A percentile compares a stretch with the other conserved stretches of the same genome.
These are phyloP conservation scores for Enteromius mattozi DNA, from an alignment of 2,797 vertebrate species.

Conservation along the genomic window DNA sequence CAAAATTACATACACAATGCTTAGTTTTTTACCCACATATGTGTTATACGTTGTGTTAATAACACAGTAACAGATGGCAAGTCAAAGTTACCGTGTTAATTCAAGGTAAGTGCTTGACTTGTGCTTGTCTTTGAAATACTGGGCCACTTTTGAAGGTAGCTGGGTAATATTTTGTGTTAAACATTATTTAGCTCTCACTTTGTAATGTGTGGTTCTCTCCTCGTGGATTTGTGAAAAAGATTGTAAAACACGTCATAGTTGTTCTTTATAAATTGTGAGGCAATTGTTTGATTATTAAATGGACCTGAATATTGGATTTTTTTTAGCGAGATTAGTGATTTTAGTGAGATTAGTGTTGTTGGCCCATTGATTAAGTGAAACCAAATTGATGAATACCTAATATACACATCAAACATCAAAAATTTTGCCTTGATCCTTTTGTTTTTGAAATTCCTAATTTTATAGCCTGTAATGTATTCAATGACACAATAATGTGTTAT, in stretches of 20 bases:
- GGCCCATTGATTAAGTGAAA: background rate
- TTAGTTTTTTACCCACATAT: background rate
- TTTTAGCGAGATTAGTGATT: too few species aligned
- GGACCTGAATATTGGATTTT: background rate
- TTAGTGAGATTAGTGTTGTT: background rate
- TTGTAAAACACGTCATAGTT: too few species aligned
- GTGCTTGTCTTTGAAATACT: background rate
- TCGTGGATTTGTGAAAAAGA: background rate
- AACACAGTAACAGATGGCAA: background rate
- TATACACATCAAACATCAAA: background rate
- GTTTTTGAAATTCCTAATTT: too few species aligned
- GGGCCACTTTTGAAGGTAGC: background rate
- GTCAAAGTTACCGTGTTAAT: background rate
- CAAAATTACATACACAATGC: background rate
- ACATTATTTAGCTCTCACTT: background rate
- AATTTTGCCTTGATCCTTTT: background rate
- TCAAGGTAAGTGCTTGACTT: background rate
- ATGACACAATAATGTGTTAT: background rate
- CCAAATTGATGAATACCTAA: background rate
- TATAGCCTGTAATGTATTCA: too few species aligned
- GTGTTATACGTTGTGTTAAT: background rate
- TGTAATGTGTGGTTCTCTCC: background rate
- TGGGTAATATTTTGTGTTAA: background rate
- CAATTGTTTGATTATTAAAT: background rate
- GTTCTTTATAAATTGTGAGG: background rate